Evolutionary conservation across 2,888 invertebrate species (phyloP).

Genomic region (Drosophila cognata): DNA sequence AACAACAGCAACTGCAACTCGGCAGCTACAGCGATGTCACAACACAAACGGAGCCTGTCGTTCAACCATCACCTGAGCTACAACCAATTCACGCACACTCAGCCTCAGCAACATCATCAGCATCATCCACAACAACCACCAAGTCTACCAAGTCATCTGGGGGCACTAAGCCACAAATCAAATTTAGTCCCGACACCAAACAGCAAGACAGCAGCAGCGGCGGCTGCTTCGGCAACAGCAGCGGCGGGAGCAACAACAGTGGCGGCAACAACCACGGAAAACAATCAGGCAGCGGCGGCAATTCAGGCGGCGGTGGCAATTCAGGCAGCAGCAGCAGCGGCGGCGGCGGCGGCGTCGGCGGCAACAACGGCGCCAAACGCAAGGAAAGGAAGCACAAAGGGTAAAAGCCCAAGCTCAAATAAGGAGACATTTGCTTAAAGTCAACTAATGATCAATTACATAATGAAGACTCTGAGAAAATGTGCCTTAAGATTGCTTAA

Average conservation of each 20-base stretch:
- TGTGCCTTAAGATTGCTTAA: not conserved
- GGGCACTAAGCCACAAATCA: constrained; percentile 84
- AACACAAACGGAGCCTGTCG: constrained; percentile 89
- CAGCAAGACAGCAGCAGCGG: constrained; percentile 86
- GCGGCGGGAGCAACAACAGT: constrained; percentile 70
- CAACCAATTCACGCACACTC: constrained; percentile 87
- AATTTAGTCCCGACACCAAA: constrained; percentile 86
- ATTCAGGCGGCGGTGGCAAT: constrained; percentile 73
- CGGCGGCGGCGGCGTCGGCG: constrained; percentile 54
- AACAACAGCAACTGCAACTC: constrained; percentile 58
- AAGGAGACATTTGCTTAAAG: not conserved
- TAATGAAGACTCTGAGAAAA: not conserved
- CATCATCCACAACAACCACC: constrained; percentile 86
- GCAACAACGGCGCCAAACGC: constrained; percentile 86
- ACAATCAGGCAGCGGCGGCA: constrained; percentile 84
- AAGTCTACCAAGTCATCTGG: constrained; percentile 88
- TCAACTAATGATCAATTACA: not conserved
- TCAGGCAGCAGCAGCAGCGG: constrained; percentile 66
- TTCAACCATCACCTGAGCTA: constrained; percentile 90
- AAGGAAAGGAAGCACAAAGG: constrained; percentile 87
- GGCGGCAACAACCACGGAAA: constrained; percentile 84
- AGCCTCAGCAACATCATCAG: constrained; percentile 86
- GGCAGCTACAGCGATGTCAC: constrained; percentile 84
- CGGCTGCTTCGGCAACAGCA: constrained; percentile 19
- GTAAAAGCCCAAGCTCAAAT: constrained; percentile 73